Evolutionary conservation across 2,888 invertebrate species (phyloP), one percentile per base, ranked within the genome.

Genomic region (Erebia palarica): DNA sequence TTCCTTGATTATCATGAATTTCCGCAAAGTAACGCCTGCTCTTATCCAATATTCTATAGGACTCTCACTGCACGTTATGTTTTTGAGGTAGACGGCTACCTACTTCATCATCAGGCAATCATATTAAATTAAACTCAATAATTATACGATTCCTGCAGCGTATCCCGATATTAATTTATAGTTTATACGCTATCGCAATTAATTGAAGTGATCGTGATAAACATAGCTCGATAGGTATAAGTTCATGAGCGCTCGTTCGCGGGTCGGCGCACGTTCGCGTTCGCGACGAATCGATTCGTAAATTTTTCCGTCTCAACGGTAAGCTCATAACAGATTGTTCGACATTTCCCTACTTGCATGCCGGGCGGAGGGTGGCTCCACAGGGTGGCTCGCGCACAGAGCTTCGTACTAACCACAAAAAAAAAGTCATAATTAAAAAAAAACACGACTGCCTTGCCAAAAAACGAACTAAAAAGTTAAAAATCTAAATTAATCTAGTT

Each of bases 251-350:
- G 18, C 53, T 13, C 44, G 66, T 10, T 27, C 16, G 7, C 49
- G 49, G 57, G 7, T 49, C 67, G 59, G 11, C 44, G 57, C 21
- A 21, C 57, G 66, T 44, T 66, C 66, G 21, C 57, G 66, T 58
- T 66, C 66, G 57, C 59, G 59, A 59, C 67, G 67, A 67, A 58
- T 16, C 67, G 67, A 67, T 67, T 60, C 65, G 65, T 60, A 70
- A 57, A 65, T 70, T 65, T 70, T 70, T 70, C 69, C 60, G 44
- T 57, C 70, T 66, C 55, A 67, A 67, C 70, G 57, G 61, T 61
- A 67, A 70, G 66, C 63, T 65, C 55, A 65, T 70, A 70, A 70
- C 65, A 67, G 65, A 70, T 70, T 67, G 66, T 70, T 70, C 67
- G 70, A 70, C 66, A 67, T 70, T 70, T 70, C 65, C 70, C 70